Conservation (phyloP, 2,113 vertebrate species). For the Gopherus flavomarginatus region DNA sequence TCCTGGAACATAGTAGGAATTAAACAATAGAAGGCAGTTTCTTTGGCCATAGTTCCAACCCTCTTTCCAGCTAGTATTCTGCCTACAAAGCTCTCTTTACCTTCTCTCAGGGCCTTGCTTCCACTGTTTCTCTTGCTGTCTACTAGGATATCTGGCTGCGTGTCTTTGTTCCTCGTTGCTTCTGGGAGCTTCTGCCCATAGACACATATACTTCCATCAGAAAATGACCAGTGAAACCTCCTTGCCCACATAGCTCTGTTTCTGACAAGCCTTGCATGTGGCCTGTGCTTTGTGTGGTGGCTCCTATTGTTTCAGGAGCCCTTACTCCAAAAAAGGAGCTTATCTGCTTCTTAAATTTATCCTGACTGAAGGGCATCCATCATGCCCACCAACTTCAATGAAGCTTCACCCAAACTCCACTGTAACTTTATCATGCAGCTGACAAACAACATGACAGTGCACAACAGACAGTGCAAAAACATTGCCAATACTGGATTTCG, state of each 20-base stretch:
- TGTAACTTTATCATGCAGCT: background rate
- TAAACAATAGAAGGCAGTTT: background rate
- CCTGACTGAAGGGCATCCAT: background rate
- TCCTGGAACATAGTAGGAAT: background rate
- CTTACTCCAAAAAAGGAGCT: background rate
- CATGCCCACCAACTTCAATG: background rate
- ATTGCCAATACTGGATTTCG: background rate
- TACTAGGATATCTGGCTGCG: background rate
- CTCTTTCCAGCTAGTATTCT: background rate
- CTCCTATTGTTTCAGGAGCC: background rate
- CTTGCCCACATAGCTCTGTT: background rate
- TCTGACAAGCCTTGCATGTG: conserved; percentile 12
- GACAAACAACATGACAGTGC: background rate
- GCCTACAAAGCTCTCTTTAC: background rate
- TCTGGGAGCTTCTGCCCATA: conserved; percentile 29
- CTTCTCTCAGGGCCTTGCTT: background rate
- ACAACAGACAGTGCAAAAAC: background rate
- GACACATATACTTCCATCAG: background rate
- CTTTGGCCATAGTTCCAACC: background rate
- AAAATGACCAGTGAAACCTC: background rate
- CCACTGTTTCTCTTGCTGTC: background rate
- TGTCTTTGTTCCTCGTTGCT: background rate
- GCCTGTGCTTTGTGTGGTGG: background rate
- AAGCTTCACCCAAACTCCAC: background rate
- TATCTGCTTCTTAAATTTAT: background rate